phyloP scores from a whole-genome alignment of 2,113 vertebrate species.

The Theristicus caerulescens region DNA sequence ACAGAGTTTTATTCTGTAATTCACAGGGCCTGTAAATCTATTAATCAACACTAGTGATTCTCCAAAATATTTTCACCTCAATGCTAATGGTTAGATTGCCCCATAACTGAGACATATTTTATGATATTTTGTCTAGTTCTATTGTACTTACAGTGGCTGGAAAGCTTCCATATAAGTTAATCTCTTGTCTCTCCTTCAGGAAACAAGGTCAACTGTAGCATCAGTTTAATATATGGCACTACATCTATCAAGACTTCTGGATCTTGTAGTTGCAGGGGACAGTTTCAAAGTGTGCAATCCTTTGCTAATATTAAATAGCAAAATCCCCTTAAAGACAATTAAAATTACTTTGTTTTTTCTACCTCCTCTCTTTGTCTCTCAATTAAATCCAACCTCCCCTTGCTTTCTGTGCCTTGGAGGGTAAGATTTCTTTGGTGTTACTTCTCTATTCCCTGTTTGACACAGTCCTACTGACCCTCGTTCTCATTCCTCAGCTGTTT shows the following conservation, averaged over 20 bases:
- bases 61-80: slow-evolving; percentile 13
- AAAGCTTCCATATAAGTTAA: slow-evolving; percentile 32
- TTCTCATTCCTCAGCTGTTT: background rate
- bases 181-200: slow-evolving; percentile 15
- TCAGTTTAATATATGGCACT: background rate
- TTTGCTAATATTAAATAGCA: background rate
- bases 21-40: background rate
- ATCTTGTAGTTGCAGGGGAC: background rate
- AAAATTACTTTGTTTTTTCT: background rate
- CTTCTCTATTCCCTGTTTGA: background rate
- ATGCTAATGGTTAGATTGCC: background rate
- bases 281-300: background rate
- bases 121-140: slow-evolving; percentile 17
- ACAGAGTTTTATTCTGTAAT: background rate
- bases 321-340: background rate
- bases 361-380: background rate
- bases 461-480: background rate
- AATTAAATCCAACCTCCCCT: background rate
- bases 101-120: background rate
- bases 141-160: slow-evolving; percentile 3
- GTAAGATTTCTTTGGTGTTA: background rate
- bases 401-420: background rate
- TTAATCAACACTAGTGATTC: background rate
- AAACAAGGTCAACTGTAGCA: slow-evolving; percentile 21
- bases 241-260: background rate